These are phyloP conservation scores for Antheraea pernyi DNA, from an alignment of 1,140 invertebrate species.

Conservation along the genomic window DNA sequence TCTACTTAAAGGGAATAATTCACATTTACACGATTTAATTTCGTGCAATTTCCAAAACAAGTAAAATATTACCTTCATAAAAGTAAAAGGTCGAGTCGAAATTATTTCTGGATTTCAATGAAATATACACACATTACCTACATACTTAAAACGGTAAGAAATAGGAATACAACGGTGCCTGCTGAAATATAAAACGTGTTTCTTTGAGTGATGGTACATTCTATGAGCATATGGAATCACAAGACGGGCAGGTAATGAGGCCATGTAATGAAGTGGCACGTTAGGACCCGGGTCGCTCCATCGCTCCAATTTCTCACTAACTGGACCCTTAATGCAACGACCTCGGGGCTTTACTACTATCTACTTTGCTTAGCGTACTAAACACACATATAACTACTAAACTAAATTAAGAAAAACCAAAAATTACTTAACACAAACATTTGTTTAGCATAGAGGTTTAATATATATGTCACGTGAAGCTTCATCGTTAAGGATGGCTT, in stretches of 20 bases:
- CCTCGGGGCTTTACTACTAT: conserved; percentile 35
- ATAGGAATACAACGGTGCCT: background rate
- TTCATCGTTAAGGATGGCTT: background rate
- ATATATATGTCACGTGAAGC: background rate
- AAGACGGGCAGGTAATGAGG: conserved; percentile 42
- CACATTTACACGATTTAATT: conserved; percentile 68
- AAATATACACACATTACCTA: background rate
- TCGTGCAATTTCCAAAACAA: conserved; percentile 44
- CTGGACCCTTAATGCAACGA: conserved; percentile 48
- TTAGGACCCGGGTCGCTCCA: conserved; percentile 50
- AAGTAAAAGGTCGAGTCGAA: conserved; percentile 22
- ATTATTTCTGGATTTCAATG: background rate
- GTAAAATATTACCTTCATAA: conserved; percentile 30
- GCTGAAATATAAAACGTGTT: background rate
- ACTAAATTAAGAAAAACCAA: background rate
- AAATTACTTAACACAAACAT: background rate
- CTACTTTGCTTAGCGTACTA: conserved; percentile 23
- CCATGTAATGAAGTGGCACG: conserved; percentile 55
- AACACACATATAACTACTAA: conserved; percentile 19
- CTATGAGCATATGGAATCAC: conserved; percentile 24
- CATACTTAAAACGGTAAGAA: background rate
- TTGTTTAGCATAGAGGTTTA: background rate
- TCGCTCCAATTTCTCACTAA: conserved; percentile 56
- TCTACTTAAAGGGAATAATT: conserved; percentile 73
- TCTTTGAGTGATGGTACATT: background rate